Conservation (phyloP, 37 sponge, comb jelly and placozoan genomes). For the Spongia lamella region DNA sequence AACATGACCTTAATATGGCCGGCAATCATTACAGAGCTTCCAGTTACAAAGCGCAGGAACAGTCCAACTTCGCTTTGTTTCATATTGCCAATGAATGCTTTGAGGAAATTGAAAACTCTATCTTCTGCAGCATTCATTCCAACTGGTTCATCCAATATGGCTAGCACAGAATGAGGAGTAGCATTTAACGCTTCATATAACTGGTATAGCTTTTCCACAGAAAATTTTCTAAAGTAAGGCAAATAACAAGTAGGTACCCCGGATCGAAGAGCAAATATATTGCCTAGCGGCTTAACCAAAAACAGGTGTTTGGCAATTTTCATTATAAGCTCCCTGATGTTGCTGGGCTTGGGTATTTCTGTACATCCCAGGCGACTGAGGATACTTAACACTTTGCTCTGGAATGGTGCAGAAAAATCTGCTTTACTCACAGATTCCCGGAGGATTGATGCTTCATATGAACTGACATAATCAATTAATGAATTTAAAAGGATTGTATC, state of each 20-base stretch:
- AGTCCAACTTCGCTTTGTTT: neutral
- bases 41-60: constrained; percentile 15
- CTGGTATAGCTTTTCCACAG: neutral
- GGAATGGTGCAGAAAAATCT: no score
- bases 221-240: neutral
- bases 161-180: neutral
- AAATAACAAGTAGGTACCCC: neutral
- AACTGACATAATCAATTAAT: constrained; percentile 12
- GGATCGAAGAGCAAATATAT: constrained; percentile 2
- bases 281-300: neutral
- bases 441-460: constrained; percentile 6
- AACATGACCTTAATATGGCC: neutral
- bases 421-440: no score
- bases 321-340: no score
- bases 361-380: no score
- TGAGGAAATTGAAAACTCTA: neutral
- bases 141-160: neutral
- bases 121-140: neutral
- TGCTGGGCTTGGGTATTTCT: no score
- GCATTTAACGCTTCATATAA: no score
- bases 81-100: constrained; percentile 4
- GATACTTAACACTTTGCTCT: no score
- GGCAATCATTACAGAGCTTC: constrained; percentile 6
- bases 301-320: neutral
- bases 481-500: constrained; percentile 12